Conservation (phyloP, 2,888 invertebrate species). For the Drosophila glabriapex region DNA sequence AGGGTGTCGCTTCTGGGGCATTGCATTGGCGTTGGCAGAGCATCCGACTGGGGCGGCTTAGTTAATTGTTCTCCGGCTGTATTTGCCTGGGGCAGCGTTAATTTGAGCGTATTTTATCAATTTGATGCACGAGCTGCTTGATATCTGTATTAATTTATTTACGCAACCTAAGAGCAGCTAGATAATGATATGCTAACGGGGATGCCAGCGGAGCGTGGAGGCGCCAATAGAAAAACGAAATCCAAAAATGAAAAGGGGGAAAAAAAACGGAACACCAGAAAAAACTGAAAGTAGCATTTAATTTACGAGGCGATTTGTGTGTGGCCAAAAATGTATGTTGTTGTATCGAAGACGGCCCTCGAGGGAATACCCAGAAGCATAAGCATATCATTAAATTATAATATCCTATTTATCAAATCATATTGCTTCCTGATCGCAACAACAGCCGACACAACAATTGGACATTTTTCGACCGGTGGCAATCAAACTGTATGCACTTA, state of each 20-base stretch:
- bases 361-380: slow-evolving; percentile 60
- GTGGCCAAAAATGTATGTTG: slow-evolving; percentile 47
- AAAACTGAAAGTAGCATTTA: slow-evolving; percentile 23
- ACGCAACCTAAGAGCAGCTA: slow-evolving; percentile 38
- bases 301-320: slow-evolving; percentile 58
- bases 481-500: slow-evolving; percentile 4
- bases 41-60: slow-evolving; percentile 27
- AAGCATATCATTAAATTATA: slow-evolving; percentile 68
- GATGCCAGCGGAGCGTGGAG: neutral
- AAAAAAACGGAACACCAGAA: slow-evolving; percentile 13
- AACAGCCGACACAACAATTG: slow-evolving; percentile 61
- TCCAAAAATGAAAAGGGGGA: slow-evolving; percentile 4
- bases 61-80: slow-evolving; percentile 45
- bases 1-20: neutral
- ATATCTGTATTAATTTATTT: slow-evolving; percentile 75
- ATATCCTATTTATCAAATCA: slow-evolving; percentile 75
- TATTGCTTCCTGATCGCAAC: slow-evolving; percentile 63
- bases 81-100: slow-evolving; percentile 30
- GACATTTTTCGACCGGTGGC: slow-evolving; percentile 51
- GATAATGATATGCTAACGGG: neutral
- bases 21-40: slow-evolving; percentile 8
- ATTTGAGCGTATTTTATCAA: slow-evolving; percentile 55
- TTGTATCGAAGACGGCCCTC: slow-evolving; percentile 31
- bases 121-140: slow-evolving; percentile 57
- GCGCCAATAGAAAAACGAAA: slow-evolving; percentile 36